These are phyloP conservation scores for Tamias sibiricus DNA, from an alignment of 2,113 vertebrate species.

Conservation along the genomic window DNA sequence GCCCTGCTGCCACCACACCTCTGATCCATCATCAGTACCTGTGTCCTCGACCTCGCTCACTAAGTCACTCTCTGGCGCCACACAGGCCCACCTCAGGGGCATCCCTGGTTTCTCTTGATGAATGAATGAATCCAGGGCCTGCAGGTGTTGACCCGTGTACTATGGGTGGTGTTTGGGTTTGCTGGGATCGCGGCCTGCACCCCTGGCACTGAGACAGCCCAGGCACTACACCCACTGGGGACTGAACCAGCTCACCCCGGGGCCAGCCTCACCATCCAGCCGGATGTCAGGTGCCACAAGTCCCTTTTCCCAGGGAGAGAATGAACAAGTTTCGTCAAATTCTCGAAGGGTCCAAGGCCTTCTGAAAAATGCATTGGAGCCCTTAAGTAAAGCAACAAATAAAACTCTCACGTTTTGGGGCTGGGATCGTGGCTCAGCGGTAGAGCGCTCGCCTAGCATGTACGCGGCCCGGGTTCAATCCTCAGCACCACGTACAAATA, in stretches of 20 bases:
- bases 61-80: background rate
- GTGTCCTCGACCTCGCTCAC: background rate
- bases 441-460: too few relatives aligned
- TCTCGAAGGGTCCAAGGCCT: background rate
- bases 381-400: background rate
- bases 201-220: background rate
- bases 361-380: background rate
- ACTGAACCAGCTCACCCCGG: background rate
- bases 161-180: background rate
- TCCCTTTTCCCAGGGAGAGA: background rate
- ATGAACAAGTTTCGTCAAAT: background rate
- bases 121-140: background rate
- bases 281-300: rapidly evolving
- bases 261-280: background rate
- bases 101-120: background rate
- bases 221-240: rapidly evolving
- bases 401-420: background rate
- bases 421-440: too few relatives aligned
- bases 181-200: background rate
- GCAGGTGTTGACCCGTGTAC: background rate
- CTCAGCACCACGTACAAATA: too few relatives aligned
- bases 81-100: background rate
- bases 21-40: rapidly evolving
- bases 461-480: too few relatives aligned
- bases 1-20: rapidly evolving